phyloP scores from a whole-genome alignment of 2,888 invertebrate species.

The Andrena minutula region DNA sequence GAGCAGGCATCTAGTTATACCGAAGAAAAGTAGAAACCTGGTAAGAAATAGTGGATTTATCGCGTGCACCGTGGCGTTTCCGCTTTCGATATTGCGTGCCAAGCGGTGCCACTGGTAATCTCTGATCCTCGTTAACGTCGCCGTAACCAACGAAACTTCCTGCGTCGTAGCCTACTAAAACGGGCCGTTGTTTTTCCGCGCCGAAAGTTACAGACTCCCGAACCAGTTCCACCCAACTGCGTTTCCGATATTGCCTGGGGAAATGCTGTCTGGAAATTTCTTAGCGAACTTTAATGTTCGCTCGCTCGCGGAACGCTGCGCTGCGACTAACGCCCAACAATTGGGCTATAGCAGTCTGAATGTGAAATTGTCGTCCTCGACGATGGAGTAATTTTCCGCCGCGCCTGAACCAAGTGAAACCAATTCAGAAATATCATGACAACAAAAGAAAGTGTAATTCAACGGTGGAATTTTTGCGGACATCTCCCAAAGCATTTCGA shows the following conservation, averaged over 20 bases:
- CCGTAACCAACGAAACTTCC: slow-evolving; percentile 60
- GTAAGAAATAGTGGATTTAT: slow-evolving; percentile 21
- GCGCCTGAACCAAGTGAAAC: slow-evolving; percentile 2
- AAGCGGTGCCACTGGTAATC: slow-evolving; percentile 50
- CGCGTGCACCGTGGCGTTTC: slow-evolving; percentile 10
- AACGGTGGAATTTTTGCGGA: no score
- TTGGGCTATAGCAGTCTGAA: neutral
- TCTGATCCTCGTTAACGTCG: slow-evolving; percentile 58
- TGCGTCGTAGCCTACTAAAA: slow-evolving; percentile 35
- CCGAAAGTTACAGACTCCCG: slow-evolving; percentile 34
- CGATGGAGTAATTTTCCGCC: slow-evolving; percentile 9
- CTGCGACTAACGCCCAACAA: slow-evolving; percentile 26
- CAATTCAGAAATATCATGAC: neutral
- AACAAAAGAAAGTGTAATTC: neutral
- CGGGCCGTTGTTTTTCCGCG: slow-evolving; percentile 36
- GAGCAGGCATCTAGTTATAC: neutral
- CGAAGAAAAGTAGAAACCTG: neutral
- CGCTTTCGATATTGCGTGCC: slow-evolving; percentile 41
- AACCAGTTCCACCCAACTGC: slow-evolving; percentile 33
- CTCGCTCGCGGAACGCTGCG: neutral
- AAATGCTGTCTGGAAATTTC: slow-evolving; percentile 22
- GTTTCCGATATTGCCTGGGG: slow-evolving; percentile 38
- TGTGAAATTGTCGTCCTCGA: neutral
- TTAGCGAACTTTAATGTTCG: slow-evolving; percentile 26
- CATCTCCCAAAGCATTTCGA: no score